Conservation (phyloP, 2,888 invertebrate genomes). For the Pimpla rufipes region DNA sequence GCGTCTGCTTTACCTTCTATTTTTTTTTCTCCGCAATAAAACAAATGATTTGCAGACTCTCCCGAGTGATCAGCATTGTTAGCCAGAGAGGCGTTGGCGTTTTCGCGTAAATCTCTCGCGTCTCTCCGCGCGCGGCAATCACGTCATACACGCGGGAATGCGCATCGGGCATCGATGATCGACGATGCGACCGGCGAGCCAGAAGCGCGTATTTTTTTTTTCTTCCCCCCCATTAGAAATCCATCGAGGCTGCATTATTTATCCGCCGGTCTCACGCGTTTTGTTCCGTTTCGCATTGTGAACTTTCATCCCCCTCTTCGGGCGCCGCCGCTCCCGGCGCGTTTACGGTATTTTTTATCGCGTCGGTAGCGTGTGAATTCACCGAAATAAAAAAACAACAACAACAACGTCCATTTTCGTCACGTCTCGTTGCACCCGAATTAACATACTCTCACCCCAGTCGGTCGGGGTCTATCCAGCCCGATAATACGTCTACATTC, state of each 20-base stretch:
- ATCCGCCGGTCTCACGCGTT: conserved; percentile 20
- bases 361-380: conserved; percentile 63
- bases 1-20: conserved; percentile 27
- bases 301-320: conserved; percentile 46
- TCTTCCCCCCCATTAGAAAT: conserved; percentile 28
- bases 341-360: conserved; percentile 10
- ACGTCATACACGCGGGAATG: conserved; percentile 1
- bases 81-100: conserved; percentile 61
- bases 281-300: conserved; percentile 55
- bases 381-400: conserved; percentile 41
- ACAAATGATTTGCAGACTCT: neutral
- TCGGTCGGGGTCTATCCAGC: neutral
- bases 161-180: conserved; percentile 36
- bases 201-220: no score
- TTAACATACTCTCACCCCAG: conserved; percentile 50
- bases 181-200: conserved; percentile 38
- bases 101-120: conserved; percentile 28
- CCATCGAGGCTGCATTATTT: conserved; percentile 53
- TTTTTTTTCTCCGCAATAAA: neutral
- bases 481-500: neutral
- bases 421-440: conserved; percentile 70
- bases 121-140: conserved; percentile 28
- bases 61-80: conserved; percentile 61
- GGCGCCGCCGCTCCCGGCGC: neutral
- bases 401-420: conserved; percentile 49